A percentile compares a stretch with the other conserved stretches of the same genome.
Conservation (phyloP, 2,888 invertebrate species). For the Drepanosiphum platanoidis region DNA sequence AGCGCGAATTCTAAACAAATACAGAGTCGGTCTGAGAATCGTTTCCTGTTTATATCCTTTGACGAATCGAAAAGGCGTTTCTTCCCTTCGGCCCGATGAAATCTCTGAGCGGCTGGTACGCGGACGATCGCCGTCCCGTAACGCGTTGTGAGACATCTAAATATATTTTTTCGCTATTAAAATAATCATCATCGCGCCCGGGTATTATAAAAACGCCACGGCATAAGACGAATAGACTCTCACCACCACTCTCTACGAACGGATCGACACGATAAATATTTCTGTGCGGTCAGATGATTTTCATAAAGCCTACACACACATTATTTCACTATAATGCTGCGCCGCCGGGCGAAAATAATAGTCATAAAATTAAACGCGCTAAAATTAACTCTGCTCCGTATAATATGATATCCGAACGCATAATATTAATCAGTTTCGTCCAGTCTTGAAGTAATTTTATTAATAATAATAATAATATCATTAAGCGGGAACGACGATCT, state of each 20-base stretch:
- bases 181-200: background rate
- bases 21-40: no score
- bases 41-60: no score
- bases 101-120: no score
- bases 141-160: no score
- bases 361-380: background rate
- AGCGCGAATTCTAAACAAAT: no score
- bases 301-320: conserved; percentile 12
- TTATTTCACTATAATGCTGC: no score
- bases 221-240: conserved; percentile 5
- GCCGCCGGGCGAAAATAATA: background rate
- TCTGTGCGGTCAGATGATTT: background rate
- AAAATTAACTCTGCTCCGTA: conserved; percentile 47
- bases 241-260: conserved; percentile 1
- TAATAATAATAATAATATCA: background rate
- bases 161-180: background rate
- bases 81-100: no score
- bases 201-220: background rate
- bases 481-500: conserved; percentile 12
- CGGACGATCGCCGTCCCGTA: background rate
- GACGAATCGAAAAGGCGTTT: no score
- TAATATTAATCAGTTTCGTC: conserved; percentile 46
- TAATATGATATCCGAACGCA: conserved; percentile 16
- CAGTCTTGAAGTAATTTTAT: conserved; percentile 46
- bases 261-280: conserved; percentile 31